These are phyloP conservation scores for Chitala chitala DNA, from an alignment of 2,113 vertebrate genomes.

Conservation along the genomic window DNA sequence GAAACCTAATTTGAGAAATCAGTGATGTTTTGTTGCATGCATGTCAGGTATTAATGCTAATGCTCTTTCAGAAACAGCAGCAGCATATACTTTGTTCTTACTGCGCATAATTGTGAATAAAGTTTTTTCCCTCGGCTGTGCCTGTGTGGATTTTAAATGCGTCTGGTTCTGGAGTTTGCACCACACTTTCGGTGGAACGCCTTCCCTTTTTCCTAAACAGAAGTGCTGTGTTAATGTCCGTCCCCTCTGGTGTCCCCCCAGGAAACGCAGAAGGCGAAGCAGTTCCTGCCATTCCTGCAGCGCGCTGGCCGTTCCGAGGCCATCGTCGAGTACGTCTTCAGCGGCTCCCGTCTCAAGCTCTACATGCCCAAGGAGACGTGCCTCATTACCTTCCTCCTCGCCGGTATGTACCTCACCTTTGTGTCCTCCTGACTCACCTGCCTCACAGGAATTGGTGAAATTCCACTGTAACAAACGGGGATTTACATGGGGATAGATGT, in stretches of 20 bases:
- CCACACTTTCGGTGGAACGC: too few relatives aligned
- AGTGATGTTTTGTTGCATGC: too few relatives aligned
- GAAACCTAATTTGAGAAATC: too few relatives aligned
- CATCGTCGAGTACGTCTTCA: slow-evolving; percentile 94
- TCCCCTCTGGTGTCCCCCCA: slow-evolving; percentile 32
- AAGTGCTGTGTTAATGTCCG: too few relatives aligned
- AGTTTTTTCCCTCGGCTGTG: too few relatives aligned
- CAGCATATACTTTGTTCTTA: too few relatives aligned
- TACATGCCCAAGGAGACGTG: slow-evolving; percentile 98
- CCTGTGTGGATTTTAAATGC: too few relatives aligned
- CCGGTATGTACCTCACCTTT: slow-evolving; percentile 68
- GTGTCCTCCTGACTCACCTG: neutral
- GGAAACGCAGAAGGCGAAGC: slow-evolving; percentile 96
- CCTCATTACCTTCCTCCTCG: slow-evolving; percentile 94
- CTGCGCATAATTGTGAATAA: too few relatives aligned
- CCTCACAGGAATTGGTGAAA: neutral
- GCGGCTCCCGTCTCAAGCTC: slow-evolving; percentile 90
- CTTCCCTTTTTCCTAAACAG: too few relatives aligned
- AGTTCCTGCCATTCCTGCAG: slow-evolving; percentile 94
- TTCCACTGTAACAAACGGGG: neutral
- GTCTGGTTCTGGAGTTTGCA: too few relatives aligned
- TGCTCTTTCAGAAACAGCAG: too few relatives aligned
- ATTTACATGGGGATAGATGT: neutral
- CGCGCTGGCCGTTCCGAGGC: slow-evolving; percentile 91
- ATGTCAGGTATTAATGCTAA: too few relatives aligned